A percentile compares a stretch with the other conserved stretches of the same genome.
phyloP scores from a whole-genome alignment of 2,888 invertebrate genomes.

The Pollenia labialis region DNA sequence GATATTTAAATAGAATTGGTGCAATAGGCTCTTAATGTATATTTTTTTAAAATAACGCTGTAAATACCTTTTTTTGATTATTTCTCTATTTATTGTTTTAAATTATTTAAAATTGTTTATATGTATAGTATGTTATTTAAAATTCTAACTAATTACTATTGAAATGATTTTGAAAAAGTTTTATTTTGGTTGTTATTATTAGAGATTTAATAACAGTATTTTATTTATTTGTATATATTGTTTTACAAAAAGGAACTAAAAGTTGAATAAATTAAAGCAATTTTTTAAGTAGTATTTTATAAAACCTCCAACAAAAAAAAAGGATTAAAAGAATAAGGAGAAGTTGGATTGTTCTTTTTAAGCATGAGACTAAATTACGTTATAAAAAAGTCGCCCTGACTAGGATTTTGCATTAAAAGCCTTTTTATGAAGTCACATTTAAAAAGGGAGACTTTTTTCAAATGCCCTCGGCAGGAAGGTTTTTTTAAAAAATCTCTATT shows the following conservation, averaged over 20 bases:
- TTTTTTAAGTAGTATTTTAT: constrained; percentile 26
- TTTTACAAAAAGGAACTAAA: constrained; percentile 67
- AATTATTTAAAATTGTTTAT: background rate
- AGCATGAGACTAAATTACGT: too few relatives aligned
- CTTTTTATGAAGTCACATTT: background rate
- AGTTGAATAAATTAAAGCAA: constrained; percentile 65
- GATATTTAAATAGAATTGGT: too few relatives aligned
- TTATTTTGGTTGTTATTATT: constrained; percentile 23
- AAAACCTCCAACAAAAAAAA: constrained; percentile 6
- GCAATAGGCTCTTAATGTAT: too few relatives aligned
- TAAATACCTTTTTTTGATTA: background rate
- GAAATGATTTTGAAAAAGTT: constrained; percentile 14
- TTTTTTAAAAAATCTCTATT: too few relatives aligned
- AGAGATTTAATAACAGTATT: constrained; percentile 17
- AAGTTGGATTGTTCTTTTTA: too few relatives aligned
- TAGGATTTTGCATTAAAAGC: background rate
- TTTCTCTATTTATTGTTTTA: background rate
- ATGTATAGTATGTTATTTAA: background rate
- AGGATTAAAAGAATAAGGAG: background rate
- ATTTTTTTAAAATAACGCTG: background rate
- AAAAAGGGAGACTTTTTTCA: background rate
- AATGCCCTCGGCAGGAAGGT: too few relatives aligned
- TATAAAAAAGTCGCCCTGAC: too few relatives aligned
- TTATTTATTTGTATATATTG: constrained; percentile 39
- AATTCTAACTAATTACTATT: constrained; percentile 13